Evolutionary conservation across 2,888 invertebrate genomes (phyloP), one percentile per base, ranked within the genome.

Genomic region (Hoplodrina ambigua): DNA sequence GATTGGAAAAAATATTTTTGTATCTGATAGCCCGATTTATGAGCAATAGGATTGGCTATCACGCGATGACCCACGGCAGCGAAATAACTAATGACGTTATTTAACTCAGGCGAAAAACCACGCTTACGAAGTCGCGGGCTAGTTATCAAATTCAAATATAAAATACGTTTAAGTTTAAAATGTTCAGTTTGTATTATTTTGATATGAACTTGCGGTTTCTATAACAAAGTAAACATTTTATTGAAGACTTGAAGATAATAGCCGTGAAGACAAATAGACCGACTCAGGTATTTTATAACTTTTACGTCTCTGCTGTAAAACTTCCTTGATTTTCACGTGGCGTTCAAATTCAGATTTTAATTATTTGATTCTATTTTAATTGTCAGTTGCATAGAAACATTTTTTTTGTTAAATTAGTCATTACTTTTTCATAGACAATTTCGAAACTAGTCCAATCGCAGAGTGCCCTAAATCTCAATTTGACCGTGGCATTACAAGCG

Each of bases 401-500:
- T 41, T 33, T 33, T 11, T 2, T 25, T 25, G 25, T 25, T 25
- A 25, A 25, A 25, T 2, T 8, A 49, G 15, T 49, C 41, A 66
- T 30, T 4, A 52, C 8, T 20, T 67, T 75, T 41, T 49, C n/a
- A 50, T 8, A 7, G 0, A 53, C 7, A 30, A 75, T 77, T 68
- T 64, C 64, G 74, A 63, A 84, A 83, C 58, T 67, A 63, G 82
- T 63, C 13, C 65, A 65, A 72, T 67, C 57, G 55, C 61, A 58
- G 50, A 58, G 13, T 60, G 85, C 60, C 86, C 86, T 71, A 82
- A 84, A 86, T 86, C 73, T 69, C 72, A 78, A 83, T 64, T 80
- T 85, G 78, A 84, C 87, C 84, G 87, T 85, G 84, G 83, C 89
- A 85, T 81, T 74, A 78, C 76, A 63, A 80, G 52, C 60, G 68